Percentiles rank a stretch among this genome's conserved stretches.
These are phyloP conservation scores for Orchesellides sinensis DNA, from an alignment of 2,888 invertebrate species.

Conservation along the genomic window DNA sequence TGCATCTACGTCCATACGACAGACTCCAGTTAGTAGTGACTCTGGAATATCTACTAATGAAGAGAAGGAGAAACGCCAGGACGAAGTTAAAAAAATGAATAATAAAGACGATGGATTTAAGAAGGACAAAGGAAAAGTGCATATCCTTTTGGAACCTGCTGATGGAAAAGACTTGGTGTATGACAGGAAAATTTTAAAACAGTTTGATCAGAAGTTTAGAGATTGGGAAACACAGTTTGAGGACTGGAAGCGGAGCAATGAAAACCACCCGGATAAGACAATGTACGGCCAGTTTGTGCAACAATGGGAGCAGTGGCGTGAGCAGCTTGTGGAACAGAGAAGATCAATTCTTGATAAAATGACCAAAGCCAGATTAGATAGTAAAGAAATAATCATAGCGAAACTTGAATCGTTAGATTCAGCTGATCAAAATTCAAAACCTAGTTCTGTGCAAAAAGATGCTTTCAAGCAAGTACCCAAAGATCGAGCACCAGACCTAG, in stretches of 20 bases:
- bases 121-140: too few species aligned
- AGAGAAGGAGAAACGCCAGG: too few species aligned
- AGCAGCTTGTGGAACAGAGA: constrained; percentile 70
- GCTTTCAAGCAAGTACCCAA: too few species aligned
- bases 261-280: constrained; percentile 67
- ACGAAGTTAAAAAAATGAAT: background rate
- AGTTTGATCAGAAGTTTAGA: constrained; percentile 72
- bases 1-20: too few species aligned
- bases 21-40: too few species aligned
- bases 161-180: constrained; percentile 63
- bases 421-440: background rate
- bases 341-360: constrained; percentile 71
- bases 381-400: constrained; percentile 37
- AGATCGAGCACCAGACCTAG: too few species aligned
- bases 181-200: constrained; percentile 68
- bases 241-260: constrained; percentile 69
- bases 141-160: constrained; percentile 38
- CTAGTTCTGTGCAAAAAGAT: too few species aligned
- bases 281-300: constrained; percentile 68
- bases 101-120: background rate
- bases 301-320: constrained; percentile 69
- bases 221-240: constrained; percentile 74
- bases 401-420: constrained; percentile 25
- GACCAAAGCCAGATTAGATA: constrained; percentile 59
- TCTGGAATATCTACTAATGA: background rate